Evolutionary conservation across 2,113 vertebrate species (phyloP).

Genomic region (Glaucomys volans): DNA sequence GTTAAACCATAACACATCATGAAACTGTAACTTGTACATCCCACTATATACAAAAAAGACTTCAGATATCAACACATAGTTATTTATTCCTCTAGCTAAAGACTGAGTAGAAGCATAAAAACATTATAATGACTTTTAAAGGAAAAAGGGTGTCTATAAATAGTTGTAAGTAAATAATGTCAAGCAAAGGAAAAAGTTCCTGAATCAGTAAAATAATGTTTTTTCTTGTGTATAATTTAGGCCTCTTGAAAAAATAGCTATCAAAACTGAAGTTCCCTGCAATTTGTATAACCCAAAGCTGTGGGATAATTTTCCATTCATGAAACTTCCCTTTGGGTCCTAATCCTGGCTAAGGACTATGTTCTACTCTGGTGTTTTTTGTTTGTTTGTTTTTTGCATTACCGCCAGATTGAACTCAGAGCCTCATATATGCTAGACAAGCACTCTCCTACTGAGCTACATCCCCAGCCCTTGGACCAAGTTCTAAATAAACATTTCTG

Average conservation of each 20-base stretch:
- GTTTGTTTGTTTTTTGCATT: too few species aligned
- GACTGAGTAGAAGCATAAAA: conserved; percentile 10
- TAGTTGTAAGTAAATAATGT: background rate
- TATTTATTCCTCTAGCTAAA: conserved; percentile 28
- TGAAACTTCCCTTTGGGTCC: background rate
- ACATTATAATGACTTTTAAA: conserved; percentile 1
- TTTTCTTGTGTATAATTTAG: background rate
- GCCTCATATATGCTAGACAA: too few species aligned
- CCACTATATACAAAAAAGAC: background rate
- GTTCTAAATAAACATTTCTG: conserved; percentile 18
- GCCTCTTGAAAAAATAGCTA: background rate
- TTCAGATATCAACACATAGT: conserved; percentile 5
- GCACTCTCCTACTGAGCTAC: too few species aligned
- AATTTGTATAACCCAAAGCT: background rate
- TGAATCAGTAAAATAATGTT: background rate
- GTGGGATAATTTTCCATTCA: background rate
- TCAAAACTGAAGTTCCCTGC: background rate
- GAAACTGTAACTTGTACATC: background rate
- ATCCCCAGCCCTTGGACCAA: background rate
- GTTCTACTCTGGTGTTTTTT: too few species aligned
- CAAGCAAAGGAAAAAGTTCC: background rate
- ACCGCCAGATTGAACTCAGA: too few species aligned
- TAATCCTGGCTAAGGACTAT: background rate
- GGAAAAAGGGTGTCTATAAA: background rate
- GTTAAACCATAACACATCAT: background rate